Percentiles rank a stretch among this genome's conserved stretches.
phyloP scores from a whole-genome alignment of 1,140 invertebrate genomes.

The Oryctes rhinoceros region DNA sequence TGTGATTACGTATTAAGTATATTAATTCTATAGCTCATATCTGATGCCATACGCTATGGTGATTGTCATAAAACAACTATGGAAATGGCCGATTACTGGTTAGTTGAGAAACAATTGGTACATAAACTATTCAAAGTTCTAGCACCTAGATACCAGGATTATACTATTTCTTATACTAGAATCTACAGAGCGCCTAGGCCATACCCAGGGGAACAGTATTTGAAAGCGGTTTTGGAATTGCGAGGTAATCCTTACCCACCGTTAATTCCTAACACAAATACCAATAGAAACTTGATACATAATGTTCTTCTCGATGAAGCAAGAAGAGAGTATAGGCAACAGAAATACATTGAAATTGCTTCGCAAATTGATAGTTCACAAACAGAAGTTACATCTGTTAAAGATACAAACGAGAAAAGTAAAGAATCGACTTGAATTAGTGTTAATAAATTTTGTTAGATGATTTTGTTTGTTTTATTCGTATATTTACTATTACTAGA shows the following conservation, averaged over 20 bases:
- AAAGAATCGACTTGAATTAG: conserved; percentile 11
- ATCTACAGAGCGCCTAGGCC: conserved; percentile 73
- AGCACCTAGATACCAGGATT: conserved; percentile 81
- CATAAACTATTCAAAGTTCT: conserved; percentile 95
- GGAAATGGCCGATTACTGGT: conserved; percentile 89
- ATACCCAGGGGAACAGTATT: conserved; percentile 65
- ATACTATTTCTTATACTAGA: conserved; percentile 74
- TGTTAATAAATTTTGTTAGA: background rate
- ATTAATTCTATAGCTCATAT: conserved; percentile 77
- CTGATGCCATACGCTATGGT: conserved; percentile 86
- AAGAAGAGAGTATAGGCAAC: conserved; percentile 69
- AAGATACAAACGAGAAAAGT: conserved; percentile 12
- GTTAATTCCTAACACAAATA: conserved; percentile 64
- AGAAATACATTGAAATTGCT: conserved; percentile 59
- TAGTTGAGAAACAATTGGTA: conserved; percentile 87
- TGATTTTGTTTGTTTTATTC: background rate
- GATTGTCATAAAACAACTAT: conserved; percentile 85
- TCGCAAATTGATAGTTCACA: conserved; percentile 53
- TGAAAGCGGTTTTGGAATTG: conserved; percentile 79
- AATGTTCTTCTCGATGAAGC: conserved; percentile 77
- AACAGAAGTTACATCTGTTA: background rate
- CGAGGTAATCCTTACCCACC: conserved; percentile 77
- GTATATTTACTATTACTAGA: too few relatives aligned
- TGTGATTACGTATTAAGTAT: background rate
- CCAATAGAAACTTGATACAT: conserved; percentile 73